phyloP scores from a whole-genome alignment of 2,113 vertebrate genomes.

The Isichthys henryi region DNA sequence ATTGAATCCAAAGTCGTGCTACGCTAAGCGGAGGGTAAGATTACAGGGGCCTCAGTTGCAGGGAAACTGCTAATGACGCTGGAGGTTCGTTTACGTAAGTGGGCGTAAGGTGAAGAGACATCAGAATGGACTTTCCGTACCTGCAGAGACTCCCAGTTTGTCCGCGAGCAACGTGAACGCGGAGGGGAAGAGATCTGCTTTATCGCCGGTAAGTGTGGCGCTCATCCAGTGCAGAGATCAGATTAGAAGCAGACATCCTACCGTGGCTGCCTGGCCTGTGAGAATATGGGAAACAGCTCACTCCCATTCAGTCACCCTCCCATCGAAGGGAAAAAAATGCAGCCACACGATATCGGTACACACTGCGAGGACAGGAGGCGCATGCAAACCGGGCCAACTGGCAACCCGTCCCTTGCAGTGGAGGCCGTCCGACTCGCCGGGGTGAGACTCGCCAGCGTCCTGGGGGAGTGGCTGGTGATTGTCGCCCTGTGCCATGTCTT shows the following conservation, averaged over 20 bases:
- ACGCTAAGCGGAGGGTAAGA: neutral
- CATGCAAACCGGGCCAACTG: neutral
- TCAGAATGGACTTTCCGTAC: neutral
- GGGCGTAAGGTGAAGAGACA: neutral
- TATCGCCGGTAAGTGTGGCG: constrained; percentile 38
- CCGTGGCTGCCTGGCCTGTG: neutral
- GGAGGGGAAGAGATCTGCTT: constrained; percentile 36
- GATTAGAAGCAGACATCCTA: constrained; percentile 14
- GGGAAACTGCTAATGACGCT: neutral
- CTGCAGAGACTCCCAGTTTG: neutral
- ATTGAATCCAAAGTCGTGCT: neutral
- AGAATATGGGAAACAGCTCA: neutral
- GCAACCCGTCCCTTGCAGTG: neutral
- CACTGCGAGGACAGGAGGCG: neutral
- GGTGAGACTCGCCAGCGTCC: neutral
- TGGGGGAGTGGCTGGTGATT: neutral
- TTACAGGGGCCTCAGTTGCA: neutral
- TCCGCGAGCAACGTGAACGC: constrained; percentile 31
- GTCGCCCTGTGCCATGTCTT: neutral
- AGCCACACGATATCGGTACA: neutral
- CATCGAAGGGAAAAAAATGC: neutral
- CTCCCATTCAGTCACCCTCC: neutral
- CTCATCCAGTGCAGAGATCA: constrained; percentile 37
- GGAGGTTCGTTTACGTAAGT: neutral
- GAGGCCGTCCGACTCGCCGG: neutral